phyloP scores from a whole-genome alignment of 2,888 invertebrate genomes.

The Encarsia formosa region DNA sequence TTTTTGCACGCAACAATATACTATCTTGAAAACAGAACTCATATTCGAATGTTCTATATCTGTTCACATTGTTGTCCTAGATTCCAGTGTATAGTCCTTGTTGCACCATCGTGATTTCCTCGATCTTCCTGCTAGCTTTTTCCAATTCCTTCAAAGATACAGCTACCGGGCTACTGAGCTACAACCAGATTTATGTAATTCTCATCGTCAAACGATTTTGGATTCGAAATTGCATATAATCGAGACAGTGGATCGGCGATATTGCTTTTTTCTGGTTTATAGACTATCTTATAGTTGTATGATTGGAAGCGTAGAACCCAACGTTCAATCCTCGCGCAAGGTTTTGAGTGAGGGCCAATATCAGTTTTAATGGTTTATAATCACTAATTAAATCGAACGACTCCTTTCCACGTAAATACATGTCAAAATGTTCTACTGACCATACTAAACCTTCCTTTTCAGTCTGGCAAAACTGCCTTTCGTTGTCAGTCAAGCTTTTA shows the following conservation, averaged over 20 bases:
- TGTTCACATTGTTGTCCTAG: constrained; percentile 14
- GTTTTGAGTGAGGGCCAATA: constrained; percentile 39
- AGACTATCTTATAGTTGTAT: constrained; percentile 34
- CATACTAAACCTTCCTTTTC: constrained; percentile 42
- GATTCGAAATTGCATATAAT: background rate
- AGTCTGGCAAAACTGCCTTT: constrained; percentile 35
- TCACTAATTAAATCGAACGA: constrained; percentile 44
- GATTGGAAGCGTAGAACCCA: constrained; percentile 40
- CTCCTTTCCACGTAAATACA: constrained; percentile 45
- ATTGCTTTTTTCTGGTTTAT: constrained; percentile 23
- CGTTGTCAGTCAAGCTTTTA: constrained; percentile 14
- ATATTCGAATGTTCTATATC: constrained; percentile 28
- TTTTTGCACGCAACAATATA: constrained; percentile 4
- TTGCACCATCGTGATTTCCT: background rate
- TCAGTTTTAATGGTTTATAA: constrained; percentile 43
- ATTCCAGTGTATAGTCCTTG: no score
- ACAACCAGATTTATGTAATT: no score
- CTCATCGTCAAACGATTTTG: background rate
- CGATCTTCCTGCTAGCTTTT: background rate
- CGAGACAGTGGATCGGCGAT: constrained; percentile 19
- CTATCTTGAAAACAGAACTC: constrained; percentile 33
- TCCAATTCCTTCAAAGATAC: background rate
- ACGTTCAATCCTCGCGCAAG: constrained; percentile 40
- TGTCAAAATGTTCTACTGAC: constrained; percentile 45
- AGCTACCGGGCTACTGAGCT: background rate